Evolutionary conservation across 2,113 vertebrate species (phyloP), one percentile per base, ranked within the genome.

Genomic region (Thamnophis sirtalis): DNA sequence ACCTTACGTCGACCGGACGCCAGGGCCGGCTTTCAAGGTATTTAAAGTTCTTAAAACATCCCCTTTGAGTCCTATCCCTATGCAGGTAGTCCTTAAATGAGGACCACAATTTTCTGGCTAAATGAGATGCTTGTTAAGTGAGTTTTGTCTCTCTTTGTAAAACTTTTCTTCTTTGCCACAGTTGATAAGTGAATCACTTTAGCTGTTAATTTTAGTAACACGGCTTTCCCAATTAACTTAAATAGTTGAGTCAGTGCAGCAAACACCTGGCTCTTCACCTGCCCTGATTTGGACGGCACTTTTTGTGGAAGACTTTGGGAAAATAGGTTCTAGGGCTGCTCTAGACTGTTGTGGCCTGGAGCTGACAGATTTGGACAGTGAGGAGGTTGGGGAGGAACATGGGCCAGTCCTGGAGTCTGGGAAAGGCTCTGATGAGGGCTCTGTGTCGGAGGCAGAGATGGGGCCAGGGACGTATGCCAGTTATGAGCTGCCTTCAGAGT

Each of bases 11-110:
- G 99, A 99, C 94, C 98, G 99, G 95, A 98, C 98, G 1, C 98
- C 98, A 0, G 99, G 99, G 1, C 99, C 99, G 11, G 98, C 99
- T 4, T 99, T 99, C 96, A 99, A 99, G 98, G 99, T 99, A 95
- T 93, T 93, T 15, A 24, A 58, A 85, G 43, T 13, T 1, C 7
- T 22, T 43, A 17, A 43, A 3, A 4, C 5, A 49, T 1, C n/a
- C 28, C 26, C 49, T 54, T 5, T 8, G 2, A 33, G 84, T 1
- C 19, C 22, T 85, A 1, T 38, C 19, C 1, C 17, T 7, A 26
- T 15, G 28, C 38, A 1, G 15, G 15, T 55, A 0, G 15, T 19
- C 1, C 28, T 9, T 9, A 63, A 63, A 63, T 4, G 28, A 9
- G 13, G 9, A 10, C 6, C 60, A 3, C 26, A n/a, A n/a, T 68